Evolutionary conservation across 2,888 invertebrate species (phyloP).

Genomic region (Andrena chrysosceles): DNA sequence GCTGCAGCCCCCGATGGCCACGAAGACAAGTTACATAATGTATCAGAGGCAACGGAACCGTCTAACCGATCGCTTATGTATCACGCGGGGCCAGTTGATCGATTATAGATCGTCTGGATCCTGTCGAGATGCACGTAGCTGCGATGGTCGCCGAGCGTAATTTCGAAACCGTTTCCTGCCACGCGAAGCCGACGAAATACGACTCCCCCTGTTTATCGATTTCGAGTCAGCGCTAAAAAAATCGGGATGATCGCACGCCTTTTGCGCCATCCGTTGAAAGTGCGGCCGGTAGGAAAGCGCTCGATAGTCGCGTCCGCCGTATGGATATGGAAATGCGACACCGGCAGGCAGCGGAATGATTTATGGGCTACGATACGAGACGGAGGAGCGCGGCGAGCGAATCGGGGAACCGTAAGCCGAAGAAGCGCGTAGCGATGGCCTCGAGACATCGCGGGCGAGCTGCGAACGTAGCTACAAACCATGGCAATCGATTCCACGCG

Average conservation of each 20-base stretch:
- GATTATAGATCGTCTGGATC: constrained; percentile 60
- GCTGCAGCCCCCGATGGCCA: constrained; percentile 50
- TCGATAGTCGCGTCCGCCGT: not conserved
- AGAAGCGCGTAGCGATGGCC: constrained; percentile 18
- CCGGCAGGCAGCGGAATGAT: constrained; percentile 28
- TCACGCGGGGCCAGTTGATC: constrained; percentile 55
- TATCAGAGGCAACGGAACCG: constrained; percentile 63
- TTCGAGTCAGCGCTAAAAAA: too few relatives aligned
- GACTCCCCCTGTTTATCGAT: not conserved
- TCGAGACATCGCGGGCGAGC: constrained; percentile 5
- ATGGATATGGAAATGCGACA: constrained; percentile 35
- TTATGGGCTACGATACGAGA: constrained; percentile 29
- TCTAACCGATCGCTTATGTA: constrained; percentile 62
- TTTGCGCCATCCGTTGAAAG: not conserved
- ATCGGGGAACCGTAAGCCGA: constrained; percentile 5
- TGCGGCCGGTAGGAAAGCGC: constrained; percentile 8
- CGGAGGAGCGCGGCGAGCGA: not conserved
- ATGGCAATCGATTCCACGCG: too few relatives aligned
- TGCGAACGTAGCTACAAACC: not conserved
- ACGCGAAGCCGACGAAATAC: not conserved
- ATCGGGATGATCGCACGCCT: not conserved
- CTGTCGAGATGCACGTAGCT: constrained; percentile 14
- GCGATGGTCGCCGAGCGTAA: not conserved
- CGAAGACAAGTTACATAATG: constrained; percentile 68
- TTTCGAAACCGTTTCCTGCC: constrained; percentile 26